Percentiles rank a stretch among this genome's conserved stretches.
Evolutionary conservation across 2,797 vertebrate species (phyloP).

Genomic region (Chiloscyllium punctatum): DNA sequence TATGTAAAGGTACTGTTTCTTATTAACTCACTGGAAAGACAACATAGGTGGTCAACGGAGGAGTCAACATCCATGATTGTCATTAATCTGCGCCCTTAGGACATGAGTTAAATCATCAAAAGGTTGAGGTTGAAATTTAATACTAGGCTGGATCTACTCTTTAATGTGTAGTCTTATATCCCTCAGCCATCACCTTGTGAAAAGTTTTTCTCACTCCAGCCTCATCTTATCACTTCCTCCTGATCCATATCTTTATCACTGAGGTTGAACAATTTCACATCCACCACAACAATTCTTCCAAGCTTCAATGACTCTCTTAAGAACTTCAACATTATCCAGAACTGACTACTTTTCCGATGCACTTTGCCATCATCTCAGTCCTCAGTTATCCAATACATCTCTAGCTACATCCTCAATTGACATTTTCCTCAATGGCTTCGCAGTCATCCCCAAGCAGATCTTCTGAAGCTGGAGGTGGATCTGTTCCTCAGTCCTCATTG

Average conservation of each 20-base stretch:
- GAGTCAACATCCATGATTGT: neutral
- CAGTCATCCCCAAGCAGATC: neutral
- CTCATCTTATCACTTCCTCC: too few species aligned
- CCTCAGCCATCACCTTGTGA: neutral
- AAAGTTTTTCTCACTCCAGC: too few species aligned
- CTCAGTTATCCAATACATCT: too few species aligned
- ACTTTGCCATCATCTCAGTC: neutral
- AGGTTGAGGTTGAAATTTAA: neutral
- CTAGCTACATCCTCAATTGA: too few species aligned
- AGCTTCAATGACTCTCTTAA: neutral
- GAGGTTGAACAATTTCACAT: neutral
- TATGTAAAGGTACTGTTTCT: neutral
- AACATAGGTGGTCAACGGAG: neutral
- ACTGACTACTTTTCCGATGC: neutral
- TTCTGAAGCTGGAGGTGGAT: too few species aligned
- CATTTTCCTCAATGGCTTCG: neutral
- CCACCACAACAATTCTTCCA: neutral
- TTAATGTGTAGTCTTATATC: neutral
- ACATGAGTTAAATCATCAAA: neutral
- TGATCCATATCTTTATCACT: neutral
- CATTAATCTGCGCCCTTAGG: neutral
- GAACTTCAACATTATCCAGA: neutral
- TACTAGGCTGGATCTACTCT: neutral
- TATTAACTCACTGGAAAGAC: neutral
- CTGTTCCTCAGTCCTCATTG: neutral